These are phyloP conservation scores for Pelecanoides urinatrix DNA, from an alignment of 2,113 vertebrate species.

Conservation along the genomic window DNA sequence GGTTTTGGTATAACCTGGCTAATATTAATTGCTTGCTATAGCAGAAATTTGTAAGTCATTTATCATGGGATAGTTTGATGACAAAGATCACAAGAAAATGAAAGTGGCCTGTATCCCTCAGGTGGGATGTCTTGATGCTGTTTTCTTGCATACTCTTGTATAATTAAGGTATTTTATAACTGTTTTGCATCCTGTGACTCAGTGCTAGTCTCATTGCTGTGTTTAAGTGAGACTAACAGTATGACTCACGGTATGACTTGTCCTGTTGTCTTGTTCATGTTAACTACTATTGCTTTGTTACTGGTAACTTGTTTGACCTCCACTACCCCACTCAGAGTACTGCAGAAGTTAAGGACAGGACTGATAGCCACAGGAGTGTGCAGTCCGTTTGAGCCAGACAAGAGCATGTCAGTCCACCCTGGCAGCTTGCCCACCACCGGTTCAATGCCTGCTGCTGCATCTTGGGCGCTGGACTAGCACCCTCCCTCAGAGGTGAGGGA, in stretches of 20 bases:
- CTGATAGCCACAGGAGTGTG: neutral
- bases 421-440: neutral
- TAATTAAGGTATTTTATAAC: neutral
- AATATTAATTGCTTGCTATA: neutral
- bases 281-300: neutral
- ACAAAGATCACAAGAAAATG: neutral
- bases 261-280: neutral
- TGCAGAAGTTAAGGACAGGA: neutral
- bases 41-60: neutral
- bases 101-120: neutral
- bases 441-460: neutral
- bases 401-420: neutral
- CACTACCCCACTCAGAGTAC: neutral
- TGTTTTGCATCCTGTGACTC: neutral
- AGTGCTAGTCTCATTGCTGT: neutral
- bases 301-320: neutral
- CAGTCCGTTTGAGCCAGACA: neutral
- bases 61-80: neutral
- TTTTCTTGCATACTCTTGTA: neutral
- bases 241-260: neutral
- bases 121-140: neutral
- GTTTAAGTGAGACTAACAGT: neutral
- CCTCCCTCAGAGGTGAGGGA: neutral
- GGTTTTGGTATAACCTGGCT: neutral
- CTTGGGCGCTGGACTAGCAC: neutral